Evolutionary conservation across 2,113 vertebrate species (phyloP), one percentile per base, ranked within the genome.

Genomic region (Cyprinodon variegatus): DNA sequence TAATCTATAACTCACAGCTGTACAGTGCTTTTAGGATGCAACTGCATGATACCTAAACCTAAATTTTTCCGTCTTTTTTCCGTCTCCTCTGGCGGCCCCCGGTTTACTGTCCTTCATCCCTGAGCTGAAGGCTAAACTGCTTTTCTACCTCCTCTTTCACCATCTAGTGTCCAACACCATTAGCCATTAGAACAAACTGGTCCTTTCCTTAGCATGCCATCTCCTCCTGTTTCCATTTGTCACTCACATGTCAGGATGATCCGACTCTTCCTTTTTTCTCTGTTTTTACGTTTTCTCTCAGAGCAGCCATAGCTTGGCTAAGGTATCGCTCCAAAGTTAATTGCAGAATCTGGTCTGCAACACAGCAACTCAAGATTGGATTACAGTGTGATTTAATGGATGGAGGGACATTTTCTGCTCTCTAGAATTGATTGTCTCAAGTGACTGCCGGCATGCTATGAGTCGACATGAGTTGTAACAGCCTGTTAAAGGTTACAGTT

Each of bases 311-410:
- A n/a, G 29, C 68, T 81, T 38, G 8, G 0, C 2, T 73, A 83
- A 84, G 50, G 82, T 88, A 89, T 84, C 74, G 75, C 82, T 76
- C 64, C 75, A 73, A 72, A 71, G 77, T 86, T 83, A 78, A 78
- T 70, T 83, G 70, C 43, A 17, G 75, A 15, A 12, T 82, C 62
- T 12, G 59, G 43, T 39, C 68, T 68, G 79, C 73, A 71, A 78
- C 57, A 65, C 72, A 61, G 46, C 73, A 67, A 39, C 60, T 59
- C 50, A 69, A 63, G 65, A 79, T 74, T 40, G 75, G 80, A 84
- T 91, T 84, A 86, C 63, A 38, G 60, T 41, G 68, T 74, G 70
- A 85, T 79, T 88, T 71, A 90, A 72, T 78, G 83, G 72, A 83
- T 41, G 57, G 81, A 84, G 41, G 76, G 78, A 78, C 76, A 72